Evolutionary conservation across 2,113 vertebrate genomes (phyloP), one percentile per base, ranked within the genome.

Genomic region (Caloenas nicobarica): DNA sequence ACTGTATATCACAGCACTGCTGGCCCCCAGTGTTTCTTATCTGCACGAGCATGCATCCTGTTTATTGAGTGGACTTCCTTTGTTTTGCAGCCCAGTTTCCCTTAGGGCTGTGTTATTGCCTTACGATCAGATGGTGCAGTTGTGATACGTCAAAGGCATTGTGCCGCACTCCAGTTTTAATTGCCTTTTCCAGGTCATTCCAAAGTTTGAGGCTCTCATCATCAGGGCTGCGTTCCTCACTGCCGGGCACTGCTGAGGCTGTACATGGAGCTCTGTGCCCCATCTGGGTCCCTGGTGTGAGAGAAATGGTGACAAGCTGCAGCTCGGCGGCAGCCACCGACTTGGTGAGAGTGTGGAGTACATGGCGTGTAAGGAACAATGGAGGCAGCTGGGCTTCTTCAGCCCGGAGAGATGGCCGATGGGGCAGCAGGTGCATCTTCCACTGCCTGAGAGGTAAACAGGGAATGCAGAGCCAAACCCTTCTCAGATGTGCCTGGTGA

Each of bases 111-210:
- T 74, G 38, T 87, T 72, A n/a, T 9, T 2, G 1, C 34, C 11
- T 81, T 46, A 10, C 31, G 44, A 54, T 73, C 5, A 1, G 38
- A 23, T 1, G 0, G 16, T 0, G 0, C 3, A 4, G 25, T 9
- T 77, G 44, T 60, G 66, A 60, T 23, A 29, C 15, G 38, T 36
- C 73, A 54, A 48, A 60, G n/a, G 13, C 36, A 54, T 17, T 40
- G 38, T 0, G 0, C 53, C 5, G 0, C 29, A 14, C 13, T 56
- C 51, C 61, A 51, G 9, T 56, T 87, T 87, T 60, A 79, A 93
- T 81, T 86, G 66, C 34, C 76, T 88, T 83, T 61, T 68, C 58
- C 0, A 0, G 28, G 38, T 86, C 68, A 61, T 61, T 88, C 40
- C 1, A 0, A 86, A 82, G 62, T 69, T 22, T 71, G 53, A 79